Conservation (phyloP, 2,113 vertebrate species). For the Chiloscyllium plagiosum region DNA sequence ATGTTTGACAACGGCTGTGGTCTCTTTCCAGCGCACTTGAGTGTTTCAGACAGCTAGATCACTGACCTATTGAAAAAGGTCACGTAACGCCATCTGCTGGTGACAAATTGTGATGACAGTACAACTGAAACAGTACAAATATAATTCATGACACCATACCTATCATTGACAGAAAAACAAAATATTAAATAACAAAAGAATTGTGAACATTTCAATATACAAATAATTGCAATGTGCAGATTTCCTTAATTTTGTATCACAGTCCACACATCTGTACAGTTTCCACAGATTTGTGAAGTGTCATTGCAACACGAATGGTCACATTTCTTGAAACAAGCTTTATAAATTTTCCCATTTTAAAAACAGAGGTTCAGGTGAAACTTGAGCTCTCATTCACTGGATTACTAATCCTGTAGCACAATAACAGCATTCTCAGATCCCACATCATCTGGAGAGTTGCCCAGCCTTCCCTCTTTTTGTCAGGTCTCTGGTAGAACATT, state of each 20-base stretch:
- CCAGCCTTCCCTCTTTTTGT: neutral
- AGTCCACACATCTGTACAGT: neutral
- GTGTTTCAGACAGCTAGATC: no score
- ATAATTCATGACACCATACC: neutral
- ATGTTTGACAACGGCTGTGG: no score
- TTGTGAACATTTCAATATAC: neutral
- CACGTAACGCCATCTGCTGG: no score
- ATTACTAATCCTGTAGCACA: no score
- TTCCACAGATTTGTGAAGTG: neutral
- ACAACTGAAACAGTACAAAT: neutral
- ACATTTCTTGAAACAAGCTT: neutral
- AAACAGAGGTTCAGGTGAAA: neutral
- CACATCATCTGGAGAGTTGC: neutral
- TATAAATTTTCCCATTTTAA: neutral
- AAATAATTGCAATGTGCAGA: neutral
- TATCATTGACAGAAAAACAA: neutral
- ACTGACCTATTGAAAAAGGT: no score
- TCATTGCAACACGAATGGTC: neutral
- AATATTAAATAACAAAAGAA: neutral
- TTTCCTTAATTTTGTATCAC: neutral
- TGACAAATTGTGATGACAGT: neutral
- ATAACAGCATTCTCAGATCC: neutral
- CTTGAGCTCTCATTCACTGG: neutral
- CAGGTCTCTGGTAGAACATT: no score
- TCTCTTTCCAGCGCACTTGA: neutral